A percentile compares a stretch with the other conserved stretches of the same genome.
Conservation (phyloP, 1,140 invertebrate species). For the Aphelinus certus region DNA sequence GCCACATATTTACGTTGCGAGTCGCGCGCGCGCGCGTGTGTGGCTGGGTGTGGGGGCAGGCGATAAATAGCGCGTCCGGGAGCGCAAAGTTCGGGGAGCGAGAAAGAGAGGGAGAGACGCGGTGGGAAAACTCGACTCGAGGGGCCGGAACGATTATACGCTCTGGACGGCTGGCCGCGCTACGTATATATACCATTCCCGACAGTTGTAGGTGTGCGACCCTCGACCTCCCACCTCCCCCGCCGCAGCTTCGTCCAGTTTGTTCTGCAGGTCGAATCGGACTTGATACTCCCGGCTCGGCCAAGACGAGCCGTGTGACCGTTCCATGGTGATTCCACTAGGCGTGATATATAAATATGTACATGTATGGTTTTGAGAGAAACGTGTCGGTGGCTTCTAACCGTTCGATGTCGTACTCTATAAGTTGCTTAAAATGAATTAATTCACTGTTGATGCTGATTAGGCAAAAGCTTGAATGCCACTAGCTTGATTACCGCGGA, state of each 20-base stretch:
- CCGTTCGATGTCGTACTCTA: too few species aligned
- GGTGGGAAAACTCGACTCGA: conserved; percentile 1
- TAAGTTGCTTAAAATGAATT: too few species aligned
- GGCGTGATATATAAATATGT: too few species aligned
- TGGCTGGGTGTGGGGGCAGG: conserved; percentile 50
- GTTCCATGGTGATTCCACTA: too few species aligned
- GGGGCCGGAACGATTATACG: conserved; percentile 28
- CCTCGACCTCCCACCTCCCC: not conserved
- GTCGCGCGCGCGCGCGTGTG: conserved; percentile 44
- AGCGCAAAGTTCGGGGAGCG: conserved; percentile 35
- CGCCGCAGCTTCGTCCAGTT: not conserved
- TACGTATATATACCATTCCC: not conserved
- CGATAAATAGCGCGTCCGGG: conserved; percentile 58
- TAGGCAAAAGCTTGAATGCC: too few species aligned
- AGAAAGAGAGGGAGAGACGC: conserved; percentile 34
- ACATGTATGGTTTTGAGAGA: too few species aligned
- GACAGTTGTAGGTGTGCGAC: not conserved
- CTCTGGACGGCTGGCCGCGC: not conserved
- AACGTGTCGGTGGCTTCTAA: too few species aligned
- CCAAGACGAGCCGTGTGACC: too few species aligned
- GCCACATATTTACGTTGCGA: conserved; percentile 66
- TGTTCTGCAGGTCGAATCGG: not conserved
- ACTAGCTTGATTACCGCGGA: too few species aligned
- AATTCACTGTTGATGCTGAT: too few species aligned
- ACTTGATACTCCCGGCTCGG: too few species aligned